Base-by-base conservation (phyloP, 2,888 invertebrate genomes). In the Oxystoma pomonae region DNA sequence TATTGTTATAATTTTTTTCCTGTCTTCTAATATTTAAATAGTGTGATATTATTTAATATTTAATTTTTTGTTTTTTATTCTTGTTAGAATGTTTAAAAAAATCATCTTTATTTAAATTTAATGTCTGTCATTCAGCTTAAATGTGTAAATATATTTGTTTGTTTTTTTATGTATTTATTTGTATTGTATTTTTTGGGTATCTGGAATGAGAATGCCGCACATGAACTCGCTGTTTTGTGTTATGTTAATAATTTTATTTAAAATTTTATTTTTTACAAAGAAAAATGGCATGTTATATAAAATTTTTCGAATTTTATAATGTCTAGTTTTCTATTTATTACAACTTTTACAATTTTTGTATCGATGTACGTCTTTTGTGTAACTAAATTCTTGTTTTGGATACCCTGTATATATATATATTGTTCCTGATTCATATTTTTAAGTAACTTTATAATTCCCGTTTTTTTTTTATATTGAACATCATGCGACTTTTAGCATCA, bases 31-130 rank as follows among this genome's bases (percentile, higher is more conserved):
- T 12, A 58, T 59, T 63, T 59, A 60, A 71, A 75, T 78, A 79
- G 80, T 80, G 80, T 80, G 80, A 80, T 80, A 80, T 80, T 80
- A 80, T 78, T 80, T 80, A 79, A 80, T 80, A 79, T 76, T 78
- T 77, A 78, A 64, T 65, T 61, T 58, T 75, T 78, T 78, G 74
- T 77, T 79, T 77, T 66, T 58, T 65, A 63, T 66, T 72, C 66
- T 76, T 77, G 76, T 77, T 77, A 75, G 72, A 74, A 68, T 72
- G 75, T 74, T 75, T 75, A 71, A 75, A 74, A 74, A 75, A 76
- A 76, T 74, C 75, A 73, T 73, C 75, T 76, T 76, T 74, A 75
- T 76, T 76, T 75, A 74, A 75, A 72, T 69, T 68, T 71, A 72
- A 70, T 66, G 69, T 70, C 69, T 75, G 72, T 72, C 71, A 67